Evolutionary conservation across 2,113 vertebrate genomes (phyloP).

Genomic region (Dascyllus trimaculatus): DNA sequence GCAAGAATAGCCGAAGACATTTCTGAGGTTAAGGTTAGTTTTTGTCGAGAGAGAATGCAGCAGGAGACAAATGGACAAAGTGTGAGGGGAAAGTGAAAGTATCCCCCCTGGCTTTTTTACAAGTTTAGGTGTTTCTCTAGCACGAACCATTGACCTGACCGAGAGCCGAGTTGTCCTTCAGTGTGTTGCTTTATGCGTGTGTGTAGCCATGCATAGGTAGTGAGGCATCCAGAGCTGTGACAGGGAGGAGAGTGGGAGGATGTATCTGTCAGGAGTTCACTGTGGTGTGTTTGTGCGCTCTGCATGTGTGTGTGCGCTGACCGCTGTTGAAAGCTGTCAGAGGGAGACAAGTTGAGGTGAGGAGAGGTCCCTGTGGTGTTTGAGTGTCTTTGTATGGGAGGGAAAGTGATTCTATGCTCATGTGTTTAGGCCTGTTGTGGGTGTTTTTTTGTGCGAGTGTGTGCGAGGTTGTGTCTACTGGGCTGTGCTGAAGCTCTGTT

Average conservation of each 20-base stretch:
- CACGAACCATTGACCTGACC: slow-evolving; percentile 54
- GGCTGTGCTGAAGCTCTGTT: slow-evolving; percentile 67
- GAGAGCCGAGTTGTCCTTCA: slow-evolving; percentile 45
- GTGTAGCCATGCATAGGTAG: slow-evolving; percentile 45
- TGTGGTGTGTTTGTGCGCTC: slow-evolving; percentile 26
- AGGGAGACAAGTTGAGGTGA: slow-evolving; percentile 72
- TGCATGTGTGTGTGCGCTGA: slow-evolving; percentile 36
- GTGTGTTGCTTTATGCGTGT: slow-evolving; percentile 24
- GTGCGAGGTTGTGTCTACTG: slow-evolving; percentile 46
- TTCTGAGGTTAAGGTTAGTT: too few species aligned
- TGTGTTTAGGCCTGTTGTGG: slow-evolving; percentile 42
- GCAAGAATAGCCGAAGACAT: too few species aligned
- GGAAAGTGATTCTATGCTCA: slow-evolving; percentile 42
- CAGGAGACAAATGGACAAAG: slow-evolving; percentile 7
- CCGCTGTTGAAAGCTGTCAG: slow-evolving; percentile 71
- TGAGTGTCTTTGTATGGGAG: slow-evolving; percentile 33
- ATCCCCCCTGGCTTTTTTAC: slow-evolving; percentile 41
- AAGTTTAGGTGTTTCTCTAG: slow-evolving; percentile 51
- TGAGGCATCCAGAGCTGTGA: slow-evolving; percentile 59
- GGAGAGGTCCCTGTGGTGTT: slow-evolving; percentile 63
- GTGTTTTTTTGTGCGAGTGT: slow-evolving; percentile 17
- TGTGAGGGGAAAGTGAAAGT: slow-evolving; percentile 15
- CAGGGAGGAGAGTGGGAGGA: slow-evolving; percentile 60
- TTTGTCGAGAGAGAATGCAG: not conserved
- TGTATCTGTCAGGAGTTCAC: slow-evolving; percentile 69